These are phyloP conservation scores for Grantiella picta DNA, from an alignment of 2,113 vertebrate genomes.

Conservation along the genomic window DNA sequence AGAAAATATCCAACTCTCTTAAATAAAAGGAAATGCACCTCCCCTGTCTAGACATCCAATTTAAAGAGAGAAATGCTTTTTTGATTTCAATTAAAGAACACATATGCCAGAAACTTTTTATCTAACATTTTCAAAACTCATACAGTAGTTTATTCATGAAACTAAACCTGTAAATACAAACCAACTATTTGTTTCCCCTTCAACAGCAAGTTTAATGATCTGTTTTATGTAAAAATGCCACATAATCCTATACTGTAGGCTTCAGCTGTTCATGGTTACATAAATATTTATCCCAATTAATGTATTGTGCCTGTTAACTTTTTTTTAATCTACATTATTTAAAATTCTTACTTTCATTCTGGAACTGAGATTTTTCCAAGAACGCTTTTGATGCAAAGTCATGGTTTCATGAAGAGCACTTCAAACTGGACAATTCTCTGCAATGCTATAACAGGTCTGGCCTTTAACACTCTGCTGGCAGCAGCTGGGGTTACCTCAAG, in stretches of 20 bases:
- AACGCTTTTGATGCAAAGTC: not conserved
- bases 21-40: slow-evolving; percentile 12
- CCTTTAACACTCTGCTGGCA: not conserved
- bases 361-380: slow-evolving; percentile 31
- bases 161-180: slow-evolving; percentile 34
- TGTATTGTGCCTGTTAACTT: slow-evolving; percentile 17
- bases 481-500: not conserved
- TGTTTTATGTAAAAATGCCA: not conserved
- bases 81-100: slow-evolving; percentile 45
- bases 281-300: slow-evolving; percentile 13
- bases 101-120: slow-evolving; percentile 33
- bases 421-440: not conserved
- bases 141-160: slow-evolving; percentile 40
- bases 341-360: slow-evolving; percentile 15
- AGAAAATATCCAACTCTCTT: not conserved
- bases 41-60: slow-evolving; percentile 61
- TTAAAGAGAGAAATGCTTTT: not conserved
- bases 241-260: not conserved
- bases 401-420: not conserved
- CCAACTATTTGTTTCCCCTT: slow-evolving; percentile 33
- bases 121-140: slow-evolving; percentile 11
- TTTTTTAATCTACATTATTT: not conserved
- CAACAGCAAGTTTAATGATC: slow-evolving; percentile 21
- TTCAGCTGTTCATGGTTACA: not conserved
- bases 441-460: not conserved